Evolutionary conservation across 92 coral and sea anemone genomes (phyloP).

Genomic region (Virgularia gustaviana): DNA sequence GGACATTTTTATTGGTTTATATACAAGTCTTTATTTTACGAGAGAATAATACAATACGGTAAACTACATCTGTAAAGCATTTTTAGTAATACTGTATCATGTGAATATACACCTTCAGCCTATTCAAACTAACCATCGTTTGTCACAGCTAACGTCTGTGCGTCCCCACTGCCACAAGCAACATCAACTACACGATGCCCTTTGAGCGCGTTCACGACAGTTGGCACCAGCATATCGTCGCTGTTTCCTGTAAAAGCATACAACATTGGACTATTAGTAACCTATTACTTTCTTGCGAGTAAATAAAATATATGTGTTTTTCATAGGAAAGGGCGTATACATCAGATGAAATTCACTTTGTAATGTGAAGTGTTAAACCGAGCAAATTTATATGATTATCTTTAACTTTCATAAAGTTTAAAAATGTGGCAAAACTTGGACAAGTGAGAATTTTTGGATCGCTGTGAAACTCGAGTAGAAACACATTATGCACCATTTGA

Average conservation of each 20-base stretch:
- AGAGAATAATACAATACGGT: neutral
- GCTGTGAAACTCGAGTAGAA: no score
- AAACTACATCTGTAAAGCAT: neutral
- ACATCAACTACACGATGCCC: conserved; percentile 92
- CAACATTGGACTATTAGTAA: neutral
- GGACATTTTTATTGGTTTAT: neutral
- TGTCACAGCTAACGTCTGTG: conserved; percentile 90
- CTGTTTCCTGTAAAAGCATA: conserved; percentile 68
- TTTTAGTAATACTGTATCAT: no score
- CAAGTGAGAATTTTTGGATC: no score
- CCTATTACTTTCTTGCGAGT: neutral
- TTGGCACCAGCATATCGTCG: conserved; percentile 86
- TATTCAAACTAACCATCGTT: no score
- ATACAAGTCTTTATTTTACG: neutral
- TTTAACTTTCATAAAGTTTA: no score
- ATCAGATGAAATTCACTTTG: no score
- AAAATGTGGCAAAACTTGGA: no score
- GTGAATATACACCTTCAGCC: no score
- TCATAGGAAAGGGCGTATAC: no score
- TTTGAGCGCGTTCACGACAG: conserved; percentile 76
- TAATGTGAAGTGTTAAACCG: no score
- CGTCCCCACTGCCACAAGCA: conserved; percentile 99
- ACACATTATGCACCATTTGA: no score
- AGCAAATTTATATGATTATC: no score
- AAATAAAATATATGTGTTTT: neutral